Evolutionary conservation across 2,888 invertebrate species (phyloP).

Genomic region (Notodonta ziczac): DNA sequence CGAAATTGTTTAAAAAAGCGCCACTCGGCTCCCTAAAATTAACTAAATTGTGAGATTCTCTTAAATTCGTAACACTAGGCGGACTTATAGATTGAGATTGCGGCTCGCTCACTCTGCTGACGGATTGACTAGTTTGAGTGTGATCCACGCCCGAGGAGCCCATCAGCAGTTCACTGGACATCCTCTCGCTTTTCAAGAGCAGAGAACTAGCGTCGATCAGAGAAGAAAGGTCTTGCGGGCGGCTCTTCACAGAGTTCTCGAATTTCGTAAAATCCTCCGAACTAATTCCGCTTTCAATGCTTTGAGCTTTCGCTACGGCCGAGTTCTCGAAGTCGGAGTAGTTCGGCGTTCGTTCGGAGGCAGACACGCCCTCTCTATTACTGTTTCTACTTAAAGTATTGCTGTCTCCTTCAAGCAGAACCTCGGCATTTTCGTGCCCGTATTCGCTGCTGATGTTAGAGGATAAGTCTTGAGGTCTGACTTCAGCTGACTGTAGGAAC

Average conservation of each 20-base stretch:
- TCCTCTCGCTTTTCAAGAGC: conserved; percentile 62
- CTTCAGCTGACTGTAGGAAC: conserved; percentile 66
- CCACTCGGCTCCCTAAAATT: conserved; percentile 52
- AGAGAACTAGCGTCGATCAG: conserved; percentile 63
- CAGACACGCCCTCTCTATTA: conserved; percentile 47
- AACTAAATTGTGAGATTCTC: conserved; percentile 67
- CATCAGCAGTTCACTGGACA: conserved; percentile 54
- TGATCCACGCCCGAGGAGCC: conserved; percentile 34
- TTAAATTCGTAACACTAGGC: conserved; percentile 66
- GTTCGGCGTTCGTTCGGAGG: conserved; percentile 53
- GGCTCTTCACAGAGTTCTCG: conserved; percentile 57
- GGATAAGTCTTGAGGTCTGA: conserved; percentile 64
- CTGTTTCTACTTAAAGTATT: conserved; percentile 51
- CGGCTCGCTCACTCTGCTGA: conserved; percentile 38
- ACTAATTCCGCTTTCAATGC: conserved; percentile 56
- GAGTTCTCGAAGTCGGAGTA: conserved; percentile 70
- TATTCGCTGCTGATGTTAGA: conserved; percentile 41
- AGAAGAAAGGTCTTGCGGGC: conserved; percentile 70
- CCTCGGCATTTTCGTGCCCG: conserved; percentile 46
- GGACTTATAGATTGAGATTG: conserved; percentile 57
- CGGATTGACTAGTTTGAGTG: conserved; percentile 49
- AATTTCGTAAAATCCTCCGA: conserved; percentile 68
- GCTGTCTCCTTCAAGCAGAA: conserved; percentile 56
- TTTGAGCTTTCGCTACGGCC: conserved; percentile 58
- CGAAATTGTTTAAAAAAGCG: conserved; percentile 63